Evolutionary conservation across 2,888 invertebrate species (phyloP).

Genomic region (Caenorhabditis imperialis): DNA sequence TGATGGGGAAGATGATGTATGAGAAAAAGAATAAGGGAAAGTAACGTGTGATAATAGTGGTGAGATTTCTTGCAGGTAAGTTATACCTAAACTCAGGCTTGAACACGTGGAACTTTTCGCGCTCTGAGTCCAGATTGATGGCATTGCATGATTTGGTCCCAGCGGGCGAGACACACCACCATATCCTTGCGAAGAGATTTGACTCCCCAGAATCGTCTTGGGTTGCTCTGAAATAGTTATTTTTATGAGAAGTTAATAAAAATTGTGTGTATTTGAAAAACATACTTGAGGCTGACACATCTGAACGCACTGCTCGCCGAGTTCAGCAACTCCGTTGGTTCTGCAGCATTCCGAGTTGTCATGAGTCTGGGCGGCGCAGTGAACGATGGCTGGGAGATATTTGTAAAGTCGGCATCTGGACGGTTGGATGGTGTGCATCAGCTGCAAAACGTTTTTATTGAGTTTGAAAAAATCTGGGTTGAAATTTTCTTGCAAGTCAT

Average conservation of each 20-base stretch:
- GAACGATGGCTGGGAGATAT: constrained; percentile 75
- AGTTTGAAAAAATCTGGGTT: too few species aligned
- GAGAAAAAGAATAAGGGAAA: constrained; percentile 21
- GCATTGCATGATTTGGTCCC: constrained; percentile 77
- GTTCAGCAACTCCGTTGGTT: constrained; percentile 74
- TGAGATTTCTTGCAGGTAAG: constrained; percentile 11
- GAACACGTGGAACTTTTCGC: constrained; percentile 70
- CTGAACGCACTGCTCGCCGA: constrained; percentile 74
- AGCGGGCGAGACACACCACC: constrained; percentile 76
- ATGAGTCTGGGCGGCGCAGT: constrained; percentile 77
- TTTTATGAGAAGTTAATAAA: background rate
- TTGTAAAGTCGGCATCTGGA: constrained; percentile 77
- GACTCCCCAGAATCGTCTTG: constrained; percentile 75
- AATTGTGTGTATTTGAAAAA: background rate
- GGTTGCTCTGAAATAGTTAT: constrained; percentile 67
- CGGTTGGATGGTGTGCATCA: constrained; percentile 78
- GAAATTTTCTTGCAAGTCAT: too few species aligned
- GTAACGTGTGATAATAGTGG: background rate
- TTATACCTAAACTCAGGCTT: constrained; percentile 10
- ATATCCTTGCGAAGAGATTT: constrained; percentile 76
- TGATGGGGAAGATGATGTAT: background rate
- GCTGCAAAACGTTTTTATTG: too few species aligned
- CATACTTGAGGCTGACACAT: constrained; percentile 75
- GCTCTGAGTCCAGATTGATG: constrained; percentile 76
- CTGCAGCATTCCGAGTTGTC: constrained; percentile 76